These are phyloP conservation scores for Okapia johnstoni DNA, from an alignment of 2,113 vertebrate genomes.

Conservation along the genomic window DNA sequence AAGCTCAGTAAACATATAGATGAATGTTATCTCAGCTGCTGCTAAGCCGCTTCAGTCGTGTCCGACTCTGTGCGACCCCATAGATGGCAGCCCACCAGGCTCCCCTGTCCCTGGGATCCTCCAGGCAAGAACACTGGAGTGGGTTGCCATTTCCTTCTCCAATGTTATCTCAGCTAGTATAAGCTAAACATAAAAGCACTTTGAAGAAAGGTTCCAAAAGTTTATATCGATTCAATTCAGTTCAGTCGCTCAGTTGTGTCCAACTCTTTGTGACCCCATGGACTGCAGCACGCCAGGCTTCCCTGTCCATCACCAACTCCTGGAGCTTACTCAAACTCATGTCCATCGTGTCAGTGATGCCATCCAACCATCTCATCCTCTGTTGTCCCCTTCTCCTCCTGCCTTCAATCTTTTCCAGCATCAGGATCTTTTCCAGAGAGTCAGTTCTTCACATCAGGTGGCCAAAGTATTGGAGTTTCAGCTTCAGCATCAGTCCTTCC, in stretches of 20 bases:
- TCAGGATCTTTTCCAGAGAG: not conserved
- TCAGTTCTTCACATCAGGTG: not conserved
- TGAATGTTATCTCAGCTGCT: not conserved
- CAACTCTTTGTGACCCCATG: not conserved
- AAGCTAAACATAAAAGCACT: not conserved
- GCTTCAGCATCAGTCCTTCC: not conserved
- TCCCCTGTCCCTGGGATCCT: too few relatives aligned
- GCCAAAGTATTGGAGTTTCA: not conserved
- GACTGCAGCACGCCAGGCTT: not conserved
- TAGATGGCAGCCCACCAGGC: too few relatives aligned
- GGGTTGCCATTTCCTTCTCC: too few relatives aligned
- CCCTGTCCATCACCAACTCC: not conserved
- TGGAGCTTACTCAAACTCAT: not conserved
- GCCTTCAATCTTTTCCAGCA: not conserved
- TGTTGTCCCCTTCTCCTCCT: rapidly evolving
- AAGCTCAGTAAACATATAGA: not conserved
- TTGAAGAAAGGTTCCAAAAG: not conserved
- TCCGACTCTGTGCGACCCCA: too few relatives aligned
- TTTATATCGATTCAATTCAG: not conserved
- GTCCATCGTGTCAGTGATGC: not conserved
- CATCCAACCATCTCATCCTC: not conserved
- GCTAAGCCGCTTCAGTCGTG: too few relatives aligned
- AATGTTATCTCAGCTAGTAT: not conserved
- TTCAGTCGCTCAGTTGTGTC: not conserved
- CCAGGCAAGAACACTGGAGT: too few relatives aligned